Conservation (phyloP, 2,888 invertebrate species). For the Opisthograptis luteolata region DNA sequence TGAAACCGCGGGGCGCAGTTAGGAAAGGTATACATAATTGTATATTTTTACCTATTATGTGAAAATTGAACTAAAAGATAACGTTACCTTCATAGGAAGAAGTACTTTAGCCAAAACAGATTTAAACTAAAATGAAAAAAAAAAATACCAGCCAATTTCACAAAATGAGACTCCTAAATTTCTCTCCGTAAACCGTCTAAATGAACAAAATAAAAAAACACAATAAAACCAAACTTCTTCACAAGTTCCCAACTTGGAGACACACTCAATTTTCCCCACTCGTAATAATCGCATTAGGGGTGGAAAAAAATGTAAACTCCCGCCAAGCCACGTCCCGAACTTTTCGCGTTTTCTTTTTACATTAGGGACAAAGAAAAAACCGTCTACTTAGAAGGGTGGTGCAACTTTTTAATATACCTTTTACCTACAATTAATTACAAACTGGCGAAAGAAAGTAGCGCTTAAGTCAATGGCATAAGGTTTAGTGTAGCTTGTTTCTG, state of each 20-base stretch:
- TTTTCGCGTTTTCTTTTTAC: constrained; percentile 81
- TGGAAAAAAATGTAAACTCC: constrained; percentile 71
- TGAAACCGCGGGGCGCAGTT: no score
- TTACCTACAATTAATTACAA: constrained; percentile 22
- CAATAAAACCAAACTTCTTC: constrained; percentile 38
- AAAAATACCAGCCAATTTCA: constrained; percentile 4
- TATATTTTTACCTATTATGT: no score
- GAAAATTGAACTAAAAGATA: no score
- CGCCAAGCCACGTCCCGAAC: constrained; percentile 66
- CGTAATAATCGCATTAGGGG: constrained; percentile 84
- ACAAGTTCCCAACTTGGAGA: constrained; percentile 31
- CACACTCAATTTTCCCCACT: constrained; percentile 62
- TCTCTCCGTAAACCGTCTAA: constrained; percentile 4
- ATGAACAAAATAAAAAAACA: constrained; percentile 33
- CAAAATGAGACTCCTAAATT: neutral
- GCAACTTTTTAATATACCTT: constrained; percentile 74
- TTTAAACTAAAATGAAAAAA: neutral
- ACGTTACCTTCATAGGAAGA: no score
- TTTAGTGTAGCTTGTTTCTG: neutral
- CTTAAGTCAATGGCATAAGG: neutral
- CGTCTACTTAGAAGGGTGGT: constrained; percentile 81
- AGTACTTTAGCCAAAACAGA: no score
- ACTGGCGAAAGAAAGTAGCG: constrained; percentile 29
- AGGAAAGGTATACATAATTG: no score
- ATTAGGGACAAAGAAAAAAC: constrained; percentile 76